Evolutionary conservation across 1,140 invertebrate species (phyloP), one percentile per base, ranked within the genome.

Genomic region (Pseudachorutes palmiensis): DNA sequence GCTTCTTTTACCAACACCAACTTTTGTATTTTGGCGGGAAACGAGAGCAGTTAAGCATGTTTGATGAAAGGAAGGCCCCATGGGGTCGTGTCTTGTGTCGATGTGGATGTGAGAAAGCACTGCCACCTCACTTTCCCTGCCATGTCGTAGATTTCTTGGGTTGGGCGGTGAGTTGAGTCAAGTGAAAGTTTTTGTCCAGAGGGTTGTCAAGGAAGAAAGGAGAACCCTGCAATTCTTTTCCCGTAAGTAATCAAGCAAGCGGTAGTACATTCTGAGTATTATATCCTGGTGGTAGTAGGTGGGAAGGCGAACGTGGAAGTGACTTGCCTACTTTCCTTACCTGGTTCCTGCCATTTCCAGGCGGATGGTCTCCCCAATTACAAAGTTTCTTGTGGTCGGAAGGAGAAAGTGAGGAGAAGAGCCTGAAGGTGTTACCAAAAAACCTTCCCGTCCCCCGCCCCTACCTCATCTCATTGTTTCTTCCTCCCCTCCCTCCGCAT

Each of bases 381-480:
- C 66, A 55, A 66, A 71, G 63, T 71, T 68, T 62, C 64, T 71
- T 62, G 67, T 65, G 70, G 67, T 64, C 66, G 63, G 69, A 59
- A 62, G 68, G 63, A 62, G 64, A 61, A 61, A 63, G 68, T 61
- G 63, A 67, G 64, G 60, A 51, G n/a, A n/a, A n/a, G n/a, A 64
- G 51, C 65, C 62, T 68, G 69, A 41, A 71, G 69, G 68, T 72
- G 68, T 66, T 67, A 59, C 32, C 59, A 57, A 49, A 70, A 60
- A 69, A 65, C 49, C 68, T 69, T 66, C 49, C 60, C 65, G 49
- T 59, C n/a, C n/a, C n/a, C n/a, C n/a, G n/a, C n/a, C n/a, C n/a
- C n/a, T 64, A 60, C 65, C 64, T 49, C 51, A 67, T 55, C 63
- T 61, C 59, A 65, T 62, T 71, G 33, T 64, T 58, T 62, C 65